phyloP scores from a whole-genome alignment of 2,797 vertebrate species.

The Pangasius sanitwongsei region DNA sequence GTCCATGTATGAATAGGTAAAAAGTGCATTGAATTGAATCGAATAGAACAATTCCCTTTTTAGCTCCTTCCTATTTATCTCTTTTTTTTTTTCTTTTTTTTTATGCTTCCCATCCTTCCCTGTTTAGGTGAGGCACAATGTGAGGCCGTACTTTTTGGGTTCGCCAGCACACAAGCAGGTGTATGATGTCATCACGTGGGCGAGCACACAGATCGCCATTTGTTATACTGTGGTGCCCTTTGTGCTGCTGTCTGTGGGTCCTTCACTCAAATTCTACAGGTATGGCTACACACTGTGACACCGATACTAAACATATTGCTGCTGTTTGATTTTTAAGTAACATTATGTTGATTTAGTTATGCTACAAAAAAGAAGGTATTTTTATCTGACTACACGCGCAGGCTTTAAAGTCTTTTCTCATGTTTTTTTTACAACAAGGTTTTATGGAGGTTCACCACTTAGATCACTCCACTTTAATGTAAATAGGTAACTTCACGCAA shows the following conservation, averaged over 20 bases:
- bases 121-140: constrained; percentile 85
- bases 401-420: background rate
- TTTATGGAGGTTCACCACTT: background rate
- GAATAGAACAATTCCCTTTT: background rate
- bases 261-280: constrained; percentile 90
- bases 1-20: background rate
- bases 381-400: background rate
- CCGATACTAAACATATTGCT: background rate
- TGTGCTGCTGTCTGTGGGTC: constrained; percentile 87
- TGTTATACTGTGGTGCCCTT: constrained; percentile 95
- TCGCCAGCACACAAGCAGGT: constrained; percentile 80
- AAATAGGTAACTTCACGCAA: background rate
- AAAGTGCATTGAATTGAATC: background rate
- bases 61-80: background rate
- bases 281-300: constrained; percentile 55
- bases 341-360: background rate
- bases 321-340: background rate
- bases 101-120: background rate
- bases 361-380: background rate
- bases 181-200: constrained; percentile 89
- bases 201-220: constrained; percentile 86
- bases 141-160: constrained; percentile 83
- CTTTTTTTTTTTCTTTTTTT: background rate
- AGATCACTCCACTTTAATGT: background rate
- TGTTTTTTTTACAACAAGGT: background rate